Evolutionary conservation across 2,797 vertebrate species (phyloP).

Genomic region (Myotis findleyi): DNA sequence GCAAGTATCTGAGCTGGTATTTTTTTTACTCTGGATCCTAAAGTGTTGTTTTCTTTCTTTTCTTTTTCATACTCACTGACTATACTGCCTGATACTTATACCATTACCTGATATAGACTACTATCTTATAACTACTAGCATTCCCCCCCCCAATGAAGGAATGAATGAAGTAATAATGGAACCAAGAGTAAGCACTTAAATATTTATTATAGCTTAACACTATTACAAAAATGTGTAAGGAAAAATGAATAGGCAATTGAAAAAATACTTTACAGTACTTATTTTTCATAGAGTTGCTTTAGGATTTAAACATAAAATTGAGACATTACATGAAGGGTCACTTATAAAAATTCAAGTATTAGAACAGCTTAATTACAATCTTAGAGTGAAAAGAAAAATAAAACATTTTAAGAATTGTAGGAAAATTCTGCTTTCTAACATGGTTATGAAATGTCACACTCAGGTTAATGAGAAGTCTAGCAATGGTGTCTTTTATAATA

Average conservation of each 20-base stretch:
- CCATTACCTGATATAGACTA: not conserved
- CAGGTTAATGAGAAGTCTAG: not conserved
- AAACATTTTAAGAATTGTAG: slow-evolving; percentile 2
- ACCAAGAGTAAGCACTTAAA: not conserved
- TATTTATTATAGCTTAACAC: not conserved
- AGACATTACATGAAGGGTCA: not conserved
- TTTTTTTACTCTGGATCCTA: not conserved
- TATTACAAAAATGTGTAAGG: not conserved
- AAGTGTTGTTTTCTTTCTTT: not conserved
- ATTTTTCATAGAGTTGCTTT: not conserved
- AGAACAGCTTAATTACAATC: slow-evolving; percentile 9
- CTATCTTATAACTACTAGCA: not conserved
- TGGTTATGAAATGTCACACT: not conserved
- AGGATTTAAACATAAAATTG: slow-evolving; percentile 12
- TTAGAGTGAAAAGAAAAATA: slow-evolving; percentile 32
- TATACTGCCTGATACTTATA: not conserved
- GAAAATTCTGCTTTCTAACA: not conserved
- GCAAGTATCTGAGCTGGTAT: not conserved
- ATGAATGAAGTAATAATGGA: not conserved
- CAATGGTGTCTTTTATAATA: not conserved
- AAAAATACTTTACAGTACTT: not conserved
- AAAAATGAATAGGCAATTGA: not conserved
- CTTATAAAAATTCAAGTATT: not conserved
- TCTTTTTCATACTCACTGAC: not conserved
- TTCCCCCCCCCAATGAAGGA: not conserved